Evolutionary conservation across 2,113 vertebrate species (phyloP).

Genomic region (Silurus meridionalis): DNA sequence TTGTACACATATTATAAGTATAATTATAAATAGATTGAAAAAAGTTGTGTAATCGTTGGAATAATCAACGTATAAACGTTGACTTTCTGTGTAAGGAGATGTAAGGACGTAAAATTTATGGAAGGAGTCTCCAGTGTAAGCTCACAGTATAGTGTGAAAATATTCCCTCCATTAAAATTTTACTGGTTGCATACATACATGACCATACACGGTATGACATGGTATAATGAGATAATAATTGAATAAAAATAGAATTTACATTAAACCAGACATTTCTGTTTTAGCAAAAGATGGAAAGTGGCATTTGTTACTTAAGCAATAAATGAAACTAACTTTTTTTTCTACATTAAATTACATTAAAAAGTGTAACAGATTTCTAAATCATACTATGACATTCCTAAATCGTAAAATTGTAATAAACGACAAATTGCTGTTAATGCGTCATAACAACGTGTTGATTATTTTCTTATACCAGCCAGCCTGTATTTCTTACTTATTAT

Average conservation of each 20-base stretch:
- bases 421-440: not conserved
- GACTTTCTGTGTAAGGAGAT: not conserved
- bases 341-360: not conserved
- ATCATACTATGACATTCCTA: no score
- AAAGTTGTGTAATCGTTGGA: not conserved
- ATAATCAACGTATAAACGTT: not conserved
- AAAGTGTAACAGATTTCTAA: not conserved
- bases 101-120: not conserved
- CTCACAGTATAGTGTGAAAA: no score
- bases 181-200: no score
- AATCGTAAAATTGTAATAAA: not conserved
- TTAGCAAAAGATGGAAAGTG: no score
- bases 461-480: not conserved
- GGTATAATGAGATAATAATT: no score
- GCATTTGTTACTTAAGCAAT: not conserved
- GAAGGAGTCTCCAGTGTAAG: not conserved
- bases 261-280: no score
- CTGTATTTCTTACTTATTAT: not conserved
- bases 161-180: no score
- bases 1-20: not conserved
- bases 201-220: no score
- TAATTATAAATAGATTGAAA: not conserved
- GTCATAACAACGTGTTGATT: not conserved
- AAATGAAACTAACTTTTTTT: not conserved
- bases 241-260: no score